Evolutionary conservation across 1,140 invertebrate genomes (phyloP), one percentile per base, ranked within the genome.

Genomic region (Sycobia sp.): DNA sequence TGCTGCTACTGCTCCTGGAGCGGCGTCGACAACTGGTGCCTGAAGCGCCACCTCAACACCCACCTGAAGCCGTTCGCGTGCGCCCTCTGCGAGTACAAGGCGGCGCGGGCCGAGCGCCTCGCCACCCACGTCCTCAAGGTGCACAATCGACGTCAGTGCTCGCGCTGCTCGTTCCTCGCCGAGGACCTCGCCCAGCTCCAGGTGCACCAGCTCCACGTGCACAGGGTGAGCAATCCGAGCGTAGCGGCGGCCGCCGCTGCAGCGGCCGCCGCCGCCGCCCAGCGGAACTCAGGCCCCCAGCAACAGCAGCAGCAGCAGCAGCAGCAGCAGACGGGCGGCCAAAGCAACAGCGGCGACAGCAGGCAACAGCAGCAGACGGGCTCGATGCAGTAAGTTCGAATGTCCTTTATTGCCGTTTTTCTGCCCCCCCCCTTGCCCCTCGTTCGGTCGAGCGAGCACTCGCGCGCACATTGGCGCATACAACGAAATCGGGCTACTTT

Each of bases 11-110:
- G 93, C 77, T 85, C 92, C 3, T 95, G 93, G 93, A 91, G 89
- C 16, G 93, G 93, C 0, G 92, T 92, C n/a, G 93, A 95, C 79
- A 94, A 94, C 73, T 96, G 93, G 94, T 94, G 93, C 69, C 80
- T 95, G 51, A 95, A 95, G 78, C 85, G 93, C 9, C 94, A 96
- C 76, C 83, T 95, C 51, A 95, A 95, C 80, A 95, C 93, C 16
- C 94, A 96, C 78, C 86, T 94, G 70, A 95, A 95, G 77, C 93
- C 93, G 16, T 95, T 92, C 75, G 88, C 90, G 11, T 96, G 94
- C 78, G 87, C 88, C 46, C 83, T 95, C 13, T 96, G 94, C 78
- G 93, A 95, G 71, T 96, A 95, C 79, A 94, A 94, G 83, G 93
- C 93, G 43, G 93, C 92, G 13, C 85, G 93, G 41, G 90, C 92